A percentile compares a stretch with the other conserved stretches of the same genome.
Conservation (phyloP, 1,140 invertebrate genomes). For the Trichomalopsis sarcophagae region DNA sequence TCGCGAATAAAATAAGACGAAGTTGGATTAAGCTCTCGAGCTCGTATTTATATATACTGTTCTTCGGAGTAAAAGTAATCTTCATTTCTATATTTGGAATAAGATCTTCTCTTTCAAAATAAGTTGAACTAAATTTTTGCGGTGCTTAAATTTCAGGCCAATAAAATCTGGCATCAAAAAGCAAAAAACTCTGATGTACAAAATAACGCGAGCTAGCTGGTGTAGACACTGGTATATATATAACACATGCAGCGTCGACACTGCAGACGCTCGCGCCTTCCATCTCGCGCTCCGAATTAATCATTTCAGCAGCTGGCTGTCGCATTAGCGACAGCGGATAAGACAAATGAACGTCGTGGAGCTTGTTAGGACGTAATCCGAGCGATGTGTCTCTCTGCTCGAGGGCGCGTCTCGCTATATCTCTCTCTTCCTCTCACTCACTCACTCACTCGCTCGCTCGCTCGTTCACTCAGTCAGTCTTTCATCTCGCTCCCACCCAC, state of each 20-base stretch:
- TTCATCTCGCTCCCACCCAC: not conserved
- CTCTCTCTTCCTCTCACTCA: constrained; percentile 29
- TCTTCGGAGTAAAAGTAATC: not conserved
- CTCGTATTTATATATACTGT: not conserved
- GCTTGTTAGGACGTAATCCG: constrained; percentile 75
- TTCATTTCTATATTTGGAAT: not conserved
- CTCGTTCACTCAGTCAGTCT: constrained; percentile 37
- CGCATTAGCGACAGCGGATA: constrained; percentile 73
- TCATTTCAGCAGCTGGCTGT: constrained; percentile 74
- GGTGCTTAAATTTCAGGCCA: too few relatives aligned
- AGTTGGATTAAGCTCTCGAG: constrained; percentile 11
- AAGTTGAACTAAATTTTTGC: too few relatives aligned
- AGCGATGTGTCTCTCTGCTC: constrained; percentile 67
- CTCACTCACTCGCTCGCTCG: constrained; percentile 12
- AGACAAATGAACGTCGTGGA: constrained; percentile 74
- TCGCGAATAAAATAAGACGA: not conserved
- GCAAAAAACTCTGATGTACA: too few relatives aligned
- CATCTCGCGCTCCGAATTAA: constrained; percentile 68
- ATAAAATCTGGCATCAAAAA: too few relatives aligned
- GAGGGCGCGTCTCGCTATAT: constrained; percentile 36
- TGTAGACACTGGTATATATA: not conserved
- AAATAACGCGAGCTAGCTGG: not conserved
- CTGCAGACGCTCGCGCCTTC: constrained; percentile 41
- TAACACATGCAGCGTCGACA: constrained; percentile 20
- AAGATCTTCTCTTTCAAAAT: too few relatives aligned